These are phyloP conservation scores for Cynaeus angustus DNA, from an alignment of 2,888 invertebrate genomes.

Conservation along the genomic window DNA sequence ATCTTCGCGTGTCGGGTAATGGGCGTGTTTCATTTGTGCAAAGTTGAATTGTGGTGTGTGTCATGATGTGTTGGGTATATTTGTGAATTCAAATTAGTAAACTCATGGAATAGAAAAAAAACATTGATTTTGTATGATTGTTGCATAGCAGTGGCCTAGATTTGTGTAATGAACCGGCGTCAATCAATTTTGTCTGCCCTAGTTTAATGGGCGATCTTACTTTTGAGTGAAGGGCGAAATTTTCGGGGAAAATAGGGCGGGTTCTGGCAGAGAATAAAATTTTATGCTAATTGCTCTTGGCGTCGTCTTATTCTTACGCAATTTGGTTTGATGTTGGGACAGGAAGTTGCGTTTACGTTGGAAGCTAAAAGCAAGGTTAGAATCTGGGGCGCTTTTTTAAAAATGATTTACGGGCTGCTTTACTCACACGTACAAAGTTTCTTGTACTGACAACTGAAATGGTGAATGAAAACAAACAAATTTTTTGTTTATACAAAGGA, in stretches of 20 bases:
- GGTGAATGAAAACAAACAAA: too few species aligned
- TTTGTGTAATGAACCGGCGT: constrained; percentile 18
- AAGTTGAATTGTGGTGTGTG: constrained; percentile 24
- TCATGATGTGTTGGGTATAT: constrained; percentile 13
- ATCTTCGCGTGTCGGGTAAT: constrained; percentile 48
- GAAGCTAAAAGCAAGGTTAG: too few species aligned
- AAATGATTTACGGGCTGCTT: too few species aligned
- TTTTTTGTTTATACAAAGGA: too few species aligned
- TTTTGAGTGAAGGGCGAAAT: background rate
- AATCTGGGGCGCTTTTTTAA: too few species aligned
- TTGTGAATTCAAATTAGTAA: constrained; percentile 3
- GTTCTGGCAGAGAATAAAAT: background rate
- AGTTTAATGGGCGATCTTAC: constrained; percentile 7
- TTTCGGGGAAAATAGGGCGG: background rate
- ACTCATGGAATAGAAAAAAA: background rate
- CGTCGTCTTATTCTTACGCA: too few species aligned
- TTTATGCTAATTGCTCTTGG: background rate
- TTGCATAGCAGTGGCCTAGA: constrained; percentile 39
- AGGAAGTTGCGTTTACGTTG: too few species aligned
- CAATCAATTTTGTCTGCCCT: constrained; percentile 27
- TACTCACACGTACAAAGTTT: too few species aligned
- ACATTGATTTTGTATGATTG: constrained; percentile 4
- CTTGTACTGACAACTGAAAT: too few species aligned
- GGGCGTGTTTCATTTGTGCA: constrained; percentile 57
- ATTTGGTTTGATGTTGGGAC: too few species aligned